phyloP scores from a whole-genome alignment of 1,140 invertebrate genomes.

The Drosophila guanche region DNA sequence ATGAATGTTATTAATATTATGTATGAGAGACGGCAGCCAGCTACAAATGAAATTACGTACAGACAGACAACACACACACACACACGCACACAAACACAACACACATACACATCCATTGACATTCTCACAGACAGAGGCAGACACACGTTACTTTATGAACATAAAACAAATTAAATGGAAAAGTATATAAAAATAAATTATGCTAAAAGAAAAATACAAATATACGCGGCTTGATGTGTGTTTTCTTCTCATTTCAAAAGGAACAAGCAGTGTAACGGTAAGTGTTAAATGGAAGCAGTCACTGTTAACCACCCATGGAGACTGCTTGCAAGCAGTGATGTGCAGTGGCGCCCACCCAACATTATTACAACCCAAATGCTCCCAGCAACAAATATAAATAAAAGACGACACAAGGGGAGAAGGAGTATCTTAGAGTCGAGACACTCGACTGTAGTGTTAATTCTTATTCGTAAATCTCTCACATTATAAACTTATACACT shows the following conservation, averaged over 20 bases:
- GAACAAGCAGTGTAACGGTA: conserved; percentile 10
- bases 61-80: conserved; percentile 39
- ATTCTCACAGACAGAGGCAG: conserved; percentile 59
- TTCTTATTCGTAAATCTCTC: conserved; percentile 43
- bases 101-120: conserved; percentile 32
- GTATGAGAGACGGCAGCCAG: conserved; percentile 39
- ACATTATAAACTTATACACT: conserved; percentile 50
- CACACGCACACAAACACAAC: conserved; percentile 34
- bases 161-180: conserved; percentile 79
- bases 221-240: conserved; percentile 7
- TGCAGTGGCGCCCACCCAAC: too few species aligned
- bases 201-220: conserved; percentile 73
- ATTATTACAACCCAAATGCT: too few species aligned
- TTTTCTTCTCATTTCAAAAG: conserved; percentile 28
- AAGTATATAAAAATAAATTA: conserved; percentile 81
- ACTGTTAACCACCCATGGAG: not conserved
- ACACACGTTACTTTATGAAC: conserved; percentile 80
- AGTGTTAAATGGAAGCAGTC: too few species aligned
- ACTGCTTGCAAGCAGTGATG: not conserved
- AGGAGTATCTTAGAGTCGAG: conserved; percentile 32
- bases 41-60: conserved; percentile 21
- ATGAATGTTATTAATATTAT: conserved; percentile 14
- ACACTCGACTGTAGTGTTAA: conserved; percentile 27
- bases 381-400: not conserved
- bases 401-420: not conserved